Percentiles rank a stretch among this genome's conserved stretches.
Evolutionary conservation across 2,888 invertebrate genomes (phyloP).

Genomic region (Teleiodes luculella): DNA sequence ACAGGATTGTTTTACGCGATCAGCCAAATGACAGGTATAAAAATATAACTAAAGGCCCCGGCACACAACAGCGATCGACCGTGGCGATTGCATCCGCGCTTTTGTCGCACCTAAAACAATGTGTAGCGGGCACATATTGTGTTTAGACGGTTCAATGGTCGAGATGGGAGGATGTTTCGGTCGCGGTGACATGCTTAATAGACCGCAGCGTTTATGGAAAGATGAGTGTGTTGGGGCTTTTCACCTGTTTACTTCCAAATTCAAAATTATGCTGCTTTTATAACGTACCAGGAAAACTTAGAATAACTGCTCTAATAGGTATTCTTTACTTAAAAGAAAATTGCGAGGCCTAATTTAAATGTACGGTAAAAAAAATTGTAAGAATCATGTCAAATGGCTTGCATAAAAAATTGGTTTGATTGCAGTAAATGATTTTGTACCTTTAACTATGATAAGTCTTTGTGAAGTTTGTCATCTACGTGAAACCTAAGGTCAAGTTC

Average conservation of each 20-base stretch:
- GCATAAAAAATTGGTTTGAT: too few species aligned
- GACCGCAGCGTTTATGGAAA: not conserved
- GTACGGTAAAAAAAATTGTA: too few species aligned
- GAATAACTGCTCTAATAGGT: too few species aligned
- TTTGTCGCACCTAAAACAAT: constrained; percentile 59
- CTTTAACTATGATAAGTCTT: too few species aligned
- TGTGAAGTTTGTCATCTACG: too few species aligned
- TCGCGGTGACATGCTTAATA: constrained; percentile 4
- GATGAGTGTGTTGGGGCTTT: not conserved
- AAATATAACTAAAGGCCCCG: constrained; percentile 24
- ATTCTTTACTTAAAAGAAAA: too few species aligned
- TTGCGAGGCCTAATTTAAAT: too few species aligned
- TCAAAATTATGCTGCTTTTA: not conserved
- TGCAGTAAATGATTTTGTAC: too few species aligned
- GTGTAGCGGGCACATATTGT: constrained; percentile 31
- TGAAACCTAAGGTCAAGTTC: too few species aligned
- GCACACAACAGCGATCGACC: constrained; percentile 54
- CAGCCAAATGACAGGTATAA: constrained; percentile 40
- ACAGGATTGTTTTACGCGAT: constrained; percentile 51
- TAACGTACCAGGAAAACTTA: not conserved
- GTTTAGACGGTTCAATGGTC: constrained; percentile 26
- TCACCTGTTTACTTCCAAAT: not conserved
- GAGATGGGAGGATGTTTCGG: not conserved
- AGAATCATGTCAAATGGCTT: too few species aligned
- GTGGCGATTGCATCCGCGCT: constrained; percentile 51